These are phyloP conservation scores for Acrobasis consociella DNA, from an alignment of 2,888 invertebrate species.

Conservation along the genomic window DNA sequence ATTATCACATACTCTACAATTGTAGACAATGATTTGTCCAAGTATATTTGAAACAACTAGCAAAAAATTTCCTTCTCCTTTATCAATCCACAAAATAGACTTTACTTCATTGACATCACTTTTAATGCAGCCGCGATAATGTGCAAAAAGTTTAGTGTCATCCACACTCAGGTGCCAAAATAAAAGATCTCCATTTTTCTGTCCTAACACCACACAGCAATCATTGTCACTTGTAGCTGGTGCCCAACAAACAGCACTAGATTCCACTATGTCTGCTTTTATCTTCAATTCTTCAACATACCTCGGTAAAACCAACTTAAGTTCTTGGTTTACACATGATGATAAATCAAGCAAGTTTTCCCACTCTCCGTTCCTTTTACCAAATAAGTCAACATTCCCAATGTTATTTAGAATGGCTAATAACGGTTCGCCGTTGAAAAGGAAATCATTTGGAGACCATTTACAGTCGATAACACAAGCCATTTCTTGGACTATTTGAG, in stretches of 20 bases:
- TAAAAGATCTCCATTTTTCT: conserved; percentile 57
- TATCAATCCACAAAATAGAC: conserved; percentile 53
- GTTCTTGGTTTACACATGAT: conserved; percentile 39
- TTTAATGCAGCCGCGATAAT: conserved; percentile 39
- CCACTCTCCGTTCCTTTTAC: conserved; percentile 44
- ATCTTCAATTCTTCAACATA: conserved; percentile 48
- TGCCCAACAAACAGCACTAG: conserved; percentile 62
- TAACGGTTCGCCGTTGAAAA: conserved; percentile 44
- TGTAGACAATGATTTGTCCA: conserved; percentile 52
- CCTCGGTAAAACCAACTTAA: conserved; percentile 34
- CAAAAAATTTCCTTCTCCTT: conserved; percentile 39
- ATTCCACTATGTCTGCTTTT: conserved; percentile 48
- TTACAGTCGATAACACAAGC: conserved; percentile 45
- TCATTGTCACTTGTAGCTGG: conserved; percentile 42
- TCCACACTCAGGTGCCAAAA: conserved; percentile 54
- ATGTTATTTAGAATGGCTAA: conserved; percentile 64
- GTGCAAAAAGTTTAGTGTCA: conserved; percentile 34
- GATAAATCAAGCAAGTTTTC: conserved; percentile 51
- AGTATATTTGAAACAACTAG: conserved; percentile 51
- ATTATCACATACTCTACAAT: conserved; percentile 42
- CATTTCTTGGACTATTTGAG: conserved; percentile 54
- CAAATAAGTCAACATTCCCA: conserved; percentile 60
- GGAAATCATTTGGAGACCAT: conserved; percentile 59
- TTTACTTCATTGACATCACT: conserved; percentile 48
- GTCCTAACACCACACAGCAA: conserved; percentile 63